Percentiles rank a stretch among this genome's conserved stretches.
These are phyloP conservation scores for Venturia canescens DNA, from an alignment of 1,140 invertebrate genomes.

Conservation along the genomic window DNA sequence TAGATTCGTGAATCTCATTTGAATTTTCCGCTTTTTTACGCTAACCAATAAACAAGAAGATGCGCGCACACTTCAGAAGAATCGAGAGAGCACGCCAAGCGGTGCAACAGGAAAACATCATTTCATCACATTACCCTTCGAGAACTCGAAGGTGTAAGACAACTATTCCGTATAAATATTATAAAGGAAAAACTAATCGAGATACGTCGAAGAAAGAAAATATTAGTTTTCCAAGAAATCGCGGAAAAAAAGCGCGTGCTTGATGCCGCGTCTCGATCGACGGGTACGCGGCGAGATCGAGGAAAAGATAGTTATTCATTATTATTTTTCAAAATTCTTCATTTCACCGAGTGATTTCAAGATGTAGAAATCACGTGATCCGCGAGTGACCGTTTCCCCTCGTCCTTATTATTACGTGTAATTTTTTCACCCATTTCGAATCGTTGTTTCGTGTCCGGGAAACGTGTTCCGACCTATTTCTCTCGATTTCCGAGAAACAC, in stretches of 20 bases:
- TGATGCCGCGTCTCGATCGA: background rate
- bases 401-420: background rate
- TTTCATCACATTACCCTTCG: background rate
- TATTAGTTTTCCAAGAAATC: too few relatives aligned
- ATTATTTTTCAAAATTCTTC: slow-evolving; percentile 18
- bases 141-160: background rate
- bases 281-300: background rate
- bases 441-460: background rate
- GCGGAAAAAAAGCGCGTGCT: too few relatives aligned
- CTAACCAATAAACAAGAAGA: background rate
- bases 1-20: background rate
- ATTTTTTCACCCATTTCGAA: background rate
- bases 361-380: slow-evolving; percentile 54
- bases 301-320: slow-evolving; percentile 10
- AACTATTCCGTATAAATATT: too few relatives aligned
- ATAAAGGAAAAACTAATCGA: too few relatives aligned
- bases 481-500: background rate
- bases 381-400: slow-evolving; percentile 58
- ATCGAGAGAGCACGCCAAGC: background rate
- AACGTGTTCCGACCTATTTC: background rate
- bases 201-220: too few relatives aligned
- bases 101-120: background rate
- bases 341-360: slow-evolving; percentile 34
- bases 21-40: background rate
- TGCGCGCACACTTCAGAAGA: background rate